Percentiles rank a stretch among this genome's conserved stretches.
Conservation (phyloP, 1,140 invertebrate species). For the Drosophila fuyamai region DNA sequence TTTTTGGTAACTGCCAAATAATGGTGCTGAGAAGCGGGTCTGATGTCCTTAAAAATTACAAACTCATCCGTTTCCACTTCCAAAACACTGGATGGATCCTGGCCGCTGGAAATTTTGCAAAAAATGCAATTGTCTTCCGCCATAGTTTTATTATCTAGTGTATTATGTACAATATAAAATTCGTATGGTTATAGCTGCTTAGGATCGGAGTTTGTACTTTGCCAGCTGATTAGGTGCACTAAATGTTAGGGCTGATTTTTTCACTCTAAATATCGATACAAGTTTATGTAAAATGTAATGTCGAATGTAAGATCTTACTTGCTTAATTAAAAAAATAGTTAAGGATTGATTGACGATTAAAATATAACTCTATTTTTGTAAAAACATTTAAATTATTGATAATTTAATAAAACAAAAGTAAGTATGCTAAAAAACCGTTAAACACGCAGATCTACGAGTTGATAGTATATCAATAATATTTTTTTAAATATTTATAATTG, state of each 20-base stretch:
- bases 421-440: too few relatives aligned
- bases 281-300: too few relatives aligned
- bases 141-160: background rate
- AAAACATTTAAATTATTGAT: too few relatives aligned
- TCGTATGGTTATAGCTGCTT: background rate
- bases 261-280: background rate
- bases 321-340: too few relatives aligned
- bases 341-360: too few relatives aligned
- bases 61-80: constrained; percentile 90
- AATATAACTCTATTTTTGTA: too few relatives aligned
- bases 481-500: too few relatives aligned
- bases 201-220: constrained; percentile 4
- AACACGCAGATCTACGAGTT: too few relatives aligned
- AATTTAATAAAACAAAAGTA: too few relatives aligned
- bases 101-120: constrained; percentile 89
- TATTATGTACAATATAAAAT: background rate
- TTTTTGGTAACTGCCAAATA: constrained; percentile 91
- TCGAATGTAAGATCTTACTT: too few relatives aligned
- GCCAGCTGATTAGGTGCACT: constrained; percentile 1
- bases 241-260: too few relatives aligned
- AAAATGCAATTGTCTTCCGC: constrained; percentile 87
- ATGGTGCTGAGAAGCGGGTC: constrained; percentile 92
- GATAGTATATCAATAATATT: too few relatives aligned
- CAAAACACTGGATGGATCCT: constrained; percentile 86
- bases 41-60: constrained; percentile 93